Conservation (phyloP, 2,113 vertebrate species). For the Spilogale gracilis region DNA sequence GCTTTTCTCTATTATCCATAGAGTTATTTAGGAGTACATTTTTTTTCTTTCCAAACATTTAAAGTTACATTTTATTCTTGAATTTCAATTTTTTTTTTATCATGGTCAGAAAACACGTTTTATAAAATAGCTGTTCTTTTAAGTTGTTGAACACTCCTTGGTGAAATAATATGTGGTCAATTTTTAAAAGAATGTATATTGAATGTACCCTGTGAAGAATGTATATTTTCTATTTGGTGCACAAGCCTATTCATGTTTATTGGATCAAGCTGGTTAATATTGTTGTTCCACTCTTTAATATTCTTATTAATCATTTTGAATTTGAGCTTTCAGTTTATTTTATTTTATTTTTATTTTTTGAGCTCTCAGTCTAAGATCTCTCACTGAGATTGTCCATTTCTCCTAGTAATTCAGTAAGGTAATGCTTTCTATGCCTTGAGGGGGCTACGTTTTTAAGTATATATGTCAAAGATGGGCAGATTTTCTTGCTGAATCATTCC, state of each 20-base stretch:
- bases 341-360: neutral
- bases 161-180: slow-evolving; percentile 19
- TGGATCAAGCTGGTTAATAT: slow-evolving; percentile 8
- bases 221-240: neutral
- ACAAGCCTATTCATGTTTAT: neutral
- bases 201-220: neutral
- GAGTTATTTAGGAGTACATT: neutral
- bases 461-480: neutral
- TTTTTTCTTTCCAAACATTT: slow-evolving; percentile 13
- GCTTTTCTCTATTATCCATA: neutral
- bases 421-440: neutral
- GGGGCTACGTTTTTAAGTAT: slow-evolving; percentile 17
- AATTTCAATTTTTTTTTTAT: slow-evolving; percentile 28
- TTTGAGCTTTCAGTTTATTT: neutral
- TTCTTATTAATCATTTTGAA: slow-evolving; percentile 34
- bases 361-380: slow-evolving; percentile 28
- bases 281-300: slow-evolving; percentile 15
- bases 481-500: slow-evolving; percentile 20
- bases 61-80: slow-evolving; percentile 23
- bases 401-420: slow-evolving; percentile 26
- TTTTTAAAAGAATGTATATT: neutral
- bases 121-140: neutral
- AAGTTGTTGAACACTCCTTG: slow-evolving; percentile 57
- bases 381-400: neutral
- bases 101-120: neutral